Evolutionary conservation across 2,797 vertebrate species (phyloP).

Genomic region (Gobio occitaniae): DNA sequence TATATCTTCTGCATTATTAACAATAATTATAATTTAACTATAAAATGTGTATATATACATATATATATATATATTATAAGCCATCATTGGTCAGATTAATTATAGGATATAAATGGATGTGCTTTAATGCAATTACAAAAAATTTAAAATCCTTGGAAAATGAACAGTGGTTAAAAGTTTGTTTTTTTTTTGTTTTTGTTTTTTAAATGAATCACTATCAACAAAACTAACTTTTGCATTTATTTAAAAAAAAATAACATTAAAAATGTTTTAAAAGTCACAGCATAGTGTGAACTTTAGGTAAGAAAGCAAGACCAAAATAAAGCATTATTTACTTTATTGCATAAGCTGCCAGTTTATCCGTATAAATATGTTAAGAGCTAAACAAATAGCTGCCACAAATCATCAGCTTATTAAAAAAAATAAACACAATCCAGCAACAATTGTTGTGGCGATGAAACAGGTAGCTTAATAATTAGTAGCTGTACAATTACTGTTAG

Average conservation of each 20-base stretch:
- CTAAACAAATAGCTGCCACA: slow-evolving; percentile 11
- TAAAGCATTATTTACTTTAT: slow-evolving; percentile 18
- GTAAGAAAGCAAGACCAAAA: slow-evolving; percentile 5
- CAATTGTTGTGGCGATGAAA: neutral
- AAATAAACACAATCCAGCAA: neutral
- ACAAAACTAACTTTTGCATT: neutral
- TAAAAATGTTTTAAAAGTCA: too few species aligned
- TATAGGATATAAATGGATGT: neutral
- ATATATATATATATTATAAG: too few species aligned
- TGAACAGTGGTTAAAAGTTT: neutral
- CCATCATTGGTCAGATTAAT: neutral
- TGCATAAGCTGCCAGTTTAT: neutral
- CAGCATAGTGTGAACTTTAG: neutral
- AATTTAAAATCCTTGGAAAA: neutral
- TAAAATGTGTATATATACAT: too few species aligned
- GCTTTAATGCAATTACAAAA: too few species aligned
- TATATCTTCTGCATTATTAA: too few species aligned
- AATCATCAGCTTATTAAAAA: slow-evolving; percentile 17
- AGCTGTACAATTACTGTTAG: slow-evolving; percentile 50
- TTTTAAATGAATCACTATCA: neutral
- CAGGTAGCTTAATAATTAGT: slow-evolving; percentile 47
- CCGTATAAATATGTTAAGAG: slow-evolving; percentile 8
- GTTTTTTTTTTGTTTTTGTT: too few species aligned
- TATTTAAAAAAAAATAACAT: neutral
- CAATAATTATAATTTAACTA: too few species aligned